Conservation (phyloP, 2,113 vertebrate genomes). For the Brachyhypopomus gauderio region DNA sequence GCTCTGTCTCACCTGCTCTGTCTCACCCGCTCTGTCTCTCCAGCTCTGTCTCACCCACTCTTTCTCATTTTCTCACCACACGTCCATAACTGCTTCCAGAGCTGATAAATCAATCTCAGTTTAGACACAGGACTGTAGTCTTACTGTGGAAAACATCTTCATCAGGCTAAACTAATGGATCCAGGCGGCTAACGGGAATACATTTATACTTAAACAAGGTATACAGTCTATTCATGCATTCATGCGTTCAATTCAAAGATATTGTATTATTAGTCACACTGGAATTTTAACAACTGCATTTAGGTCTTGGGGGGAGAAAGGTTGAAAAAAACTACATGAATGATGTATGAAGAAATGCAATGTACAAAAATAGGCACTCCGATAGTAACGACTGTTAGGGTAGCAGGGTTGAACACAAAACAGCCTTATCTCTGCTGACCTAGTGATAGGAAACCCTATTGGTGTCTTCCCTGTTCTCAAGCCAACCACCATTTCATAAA, state of each 20-base stretch:
- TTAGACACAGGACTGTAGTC: neutral
- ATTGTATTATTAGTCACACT: neutral
- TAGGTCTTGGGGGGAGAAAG: neutral
- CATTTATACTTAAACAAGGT: neutral
- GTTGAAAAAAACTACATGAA: neutral
- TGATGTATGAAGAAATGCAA: neutral
- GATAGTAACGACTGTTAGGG: neutral
- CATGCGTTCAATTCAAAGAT: neutral
- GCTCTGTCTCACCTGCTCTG: too few relatives aligned
- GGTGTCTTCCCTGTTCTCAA: too few relatives aligned
- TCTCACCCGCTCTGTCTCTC: too few relatives aligned
- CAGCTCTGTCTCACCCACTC: neutral
- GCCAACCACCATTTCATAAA: too few relatives aligned
- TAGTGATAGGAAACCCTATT: too few relatives aligned
- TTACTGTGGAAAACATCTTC: neutral
- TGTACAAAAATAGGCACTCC: neutral
- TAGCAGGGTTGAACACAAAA: too few relatives aligned
- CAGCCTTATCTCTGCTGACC: too few relatives aligned
- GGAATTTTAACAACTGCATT: neutral
- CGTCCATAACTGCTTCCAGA: too few relatives aligned
- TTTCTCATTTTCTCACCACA: neutral
- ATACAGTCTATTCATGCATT: neutral
- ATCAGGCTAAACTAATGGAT: slow-evolving; percentile 24
- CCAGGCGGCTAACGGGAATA: neutral
- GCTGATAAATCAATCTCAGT: neutral